Base-by-base conservation (phyloP, 2,888 invertebrate species). In the Machimus atricapillus region DNA sequence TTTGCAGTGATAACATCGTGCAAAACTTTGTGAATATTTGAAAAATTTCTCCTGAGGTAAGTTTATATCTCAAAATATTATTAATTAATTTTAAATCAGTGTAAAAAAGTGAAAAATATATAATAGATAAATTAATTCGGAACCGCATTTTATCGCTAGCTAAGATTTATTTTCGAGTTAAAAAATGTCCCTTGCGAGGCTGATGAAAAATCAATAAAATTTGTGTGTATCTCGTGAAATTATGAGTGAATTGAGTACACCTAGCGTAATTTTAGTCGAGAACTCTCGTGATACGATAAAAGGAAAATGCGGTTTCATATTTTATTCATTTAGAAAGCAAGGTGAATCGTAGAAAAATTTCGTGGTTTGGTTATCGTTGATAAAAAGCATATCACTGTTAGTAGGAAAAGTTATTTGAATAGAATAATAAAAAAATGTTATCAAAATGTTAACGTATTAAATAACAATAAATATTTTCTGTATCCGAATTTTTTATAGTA, bases 1-100 rank as follows among this genome's bases (percentile, higher is more conserved):
- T 74, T 74, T 74, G 74, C 52, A 56, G 85, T 85, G 85, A 74
- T 74, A 40, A 74, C 74, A 46, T 73, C 85, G 74, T 46, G 23
- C 52, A 73, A 74, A 74, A n/a, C 4, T 46, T 16, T 85, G 34
- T 78, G 78, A 23, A 66, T 12, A n/a, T 56, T 66, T 82, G 58
- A 66, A 37, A n/a, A 37, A 58, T 31, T 74, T 40, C 46, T 74
- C 16, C 31, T 23, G 23, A 85, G 85, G 85, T 85, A 85, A 85
- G 85, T 74, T n/a, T 14, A 7, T 7, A 66, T n/a, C 23, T 9
- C 12, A 34, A 37, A 40, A 8, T 66, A 27, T 52, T 8, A 23
- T 52, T 66, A 27, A 16, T 79, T 78, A n/a, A 34, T 40, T 78
- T 40, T 23, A 43, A 78, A 52, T 40, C 40, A 12, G 40, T 7